Percentiles rank a stretch among this genome's conserved stretches.
These are phyloP conservation scores for Cydia pomonella DNA, from an alignment of 1,140 invertebrate genomes.

Conservation along the genomic window DNA sequence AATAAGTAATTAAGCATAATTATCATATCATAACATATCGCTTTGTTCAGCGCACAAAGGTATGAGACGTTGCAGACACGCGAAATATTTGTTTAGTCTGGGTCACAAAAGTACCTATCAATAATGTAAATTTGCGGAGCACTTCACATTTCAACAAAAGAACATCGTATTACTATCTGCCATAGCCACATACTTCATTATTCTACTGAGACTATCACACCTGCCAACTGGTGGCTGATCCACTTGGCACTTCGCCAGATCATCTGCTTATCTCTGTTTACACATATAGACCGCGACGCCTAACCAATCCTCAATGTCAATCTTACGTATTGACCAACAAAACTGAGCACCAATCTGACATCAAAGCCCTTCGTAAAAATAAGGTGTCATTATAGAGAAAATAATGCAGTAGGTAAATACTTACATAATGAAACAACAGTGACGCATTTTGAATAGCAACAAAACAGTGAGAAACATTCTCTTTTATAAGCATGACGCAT, in stretches of 20 bases:
- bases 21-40: too few relatives aligned
- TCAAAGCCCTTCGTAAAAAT: neutral
- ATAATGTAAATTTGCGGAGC: slow-evolving; percentile 36
- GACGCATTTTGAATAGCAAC: slow-evolving; percentile 4
- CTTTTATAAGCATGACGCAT: neutral
- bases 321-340: slow-evolving; percentile 17
- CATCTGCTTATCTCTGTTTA: slow-evolving; percentile 25
- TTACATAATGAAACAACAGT: slow-evolving; percentile 1
- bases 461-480: neutral
- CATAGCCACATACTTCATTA: neutral
- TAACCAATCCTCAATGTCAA: slow-evolving; percentile 29
- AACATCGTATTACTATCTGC: neutral
- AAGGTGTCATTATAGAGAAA: neutral
- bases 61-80: slow-evolving; percentile 36
- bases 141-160: neutral
- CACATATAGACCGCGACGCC: slow-evolving; percentile 17
- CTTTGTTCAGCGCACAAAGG: too few relatives aligned
- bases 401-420: neutral
- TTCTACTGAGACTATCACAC: neutral
- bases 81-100: slow-evolving; percentile 45
- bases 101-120: slow-evolving; percentile 39
- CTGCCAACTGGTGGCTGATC: slow-evolving; percentile 2
- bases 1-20: too few relatives aligned
- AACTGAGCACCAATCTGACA: neutral
- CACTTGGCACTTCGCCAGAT: slow-evolving; percentile 19